Conservation (phyloP, 2,113 vertebrate species). For the Herpailurus yagouaroundi region DNA sequence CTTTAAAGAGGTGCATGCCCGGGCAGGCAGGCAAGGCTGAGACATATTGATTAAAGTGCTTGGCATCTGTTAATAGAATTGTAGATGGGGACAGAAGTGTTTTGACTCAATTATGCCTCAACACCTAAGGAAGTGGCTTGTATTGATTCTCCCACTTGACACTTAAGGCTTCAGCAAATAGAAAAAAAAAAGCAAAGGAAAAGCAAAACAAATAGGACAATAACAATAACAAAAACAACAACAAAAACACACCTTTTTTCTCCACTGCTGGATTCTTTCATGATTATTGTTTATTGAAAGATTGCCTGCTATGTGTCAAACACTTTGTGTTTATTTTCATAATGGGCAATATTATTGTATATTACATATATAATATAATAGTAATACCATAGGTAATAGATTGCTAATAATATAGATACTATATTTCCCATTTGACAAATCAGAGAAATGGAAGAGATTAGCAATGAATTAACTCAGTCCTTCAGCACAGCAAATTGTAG, state of each 20-base stretch:
- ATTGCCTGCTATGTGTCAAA: background rate
- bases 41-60: conserved; percentile 58
- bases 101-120: conserved; percentile 72
- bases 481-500: background rate
- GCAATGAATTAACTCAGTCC: background rate
- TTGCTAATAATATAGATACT: background rate
- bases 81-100: conserved; percentile 60
- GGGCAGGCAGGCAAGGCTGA: background rate
- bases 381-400: background rate
- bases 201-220: background rate
- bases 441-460: background rate
- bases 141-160: conserved; percentile 57
- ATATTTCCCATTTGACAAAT: background rate
- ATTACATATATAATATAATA: background rate
- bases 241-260: background rate
- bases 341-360: background rate
- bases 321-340: background rate
- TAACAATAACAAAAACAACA: background rate
- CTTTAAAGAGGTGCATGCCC: background rate
- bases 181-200: background rate
- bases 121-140: conserved; percentile 62
- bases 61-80: conserved; percentile 61
- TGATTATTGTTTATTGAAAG: background rate
- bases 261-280: background rate
- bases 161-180: conserved; percentile 48